Evolutionary conservation across 2,888 invertebrate species (phyloP).

Genomic region (Lasius platythorax): DNA sequence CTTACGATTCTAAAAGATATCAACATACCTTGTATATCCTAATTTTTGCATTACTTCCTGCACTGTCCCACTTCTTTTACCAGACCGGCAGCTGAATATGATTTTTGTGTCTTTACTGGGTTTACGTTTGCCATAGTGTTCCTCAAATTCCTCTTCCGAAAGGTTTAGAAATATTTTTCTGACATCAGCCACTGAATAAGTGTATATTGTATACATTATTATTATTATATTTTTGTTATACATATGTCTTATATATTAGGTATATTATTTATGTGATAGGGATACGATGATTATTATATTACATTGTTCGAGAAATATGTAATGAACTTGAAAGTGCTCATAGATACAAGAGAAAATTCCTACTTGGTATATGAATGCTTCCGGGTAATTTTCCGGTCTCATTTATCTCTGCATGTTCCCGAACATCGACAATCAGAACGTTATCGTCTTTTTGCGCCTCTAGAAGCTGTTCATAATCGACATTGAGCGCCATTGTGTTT

Average conservation of each 20-base stretch:
- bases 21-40: conserved; percentile 88
- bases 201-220: not conserved
- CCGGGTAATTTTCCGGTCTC: conserved; percentile 91
- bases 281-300: not conserved
- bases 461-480: conserved; percentile 78
- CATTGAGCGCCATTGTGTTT: conserved; percentile 63
- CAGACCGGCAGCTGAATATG: conserved; percentile 91
- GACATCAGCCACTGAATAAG: conserved; percentile 87
- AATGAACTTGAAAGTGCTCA: not conserved
- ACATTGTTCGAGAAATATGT: not conserved
- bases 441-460: conserved; percentile 86
- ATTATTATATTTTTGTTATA: not conserved
- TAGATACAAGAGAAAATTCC: not conserved
- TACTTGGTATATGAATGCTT: conserved; percentile 92
- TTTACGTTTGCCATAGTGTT: conserved; percentile 88
- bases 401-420: conserved; percentile 91
- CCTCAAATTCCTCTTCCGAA: conserved; percentile 87
- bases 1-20: conserved; percentile 52
- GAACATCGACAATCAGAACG: conserved; percentile 91
- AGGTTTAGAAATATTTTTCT: conserved; percentile 85
- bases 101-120: conserved; percentile 88
- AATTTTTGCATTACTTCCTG: conserved; percentile 87
- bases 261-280: not conserved
- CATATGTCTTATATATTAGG: not conserved
- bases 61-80: conserved; percentile 89